phyloP scores from a whole-genome alignment of 30 jellyfish, hydroid and myxozoan genomes.

The Hydractinia echinata region DNA sequence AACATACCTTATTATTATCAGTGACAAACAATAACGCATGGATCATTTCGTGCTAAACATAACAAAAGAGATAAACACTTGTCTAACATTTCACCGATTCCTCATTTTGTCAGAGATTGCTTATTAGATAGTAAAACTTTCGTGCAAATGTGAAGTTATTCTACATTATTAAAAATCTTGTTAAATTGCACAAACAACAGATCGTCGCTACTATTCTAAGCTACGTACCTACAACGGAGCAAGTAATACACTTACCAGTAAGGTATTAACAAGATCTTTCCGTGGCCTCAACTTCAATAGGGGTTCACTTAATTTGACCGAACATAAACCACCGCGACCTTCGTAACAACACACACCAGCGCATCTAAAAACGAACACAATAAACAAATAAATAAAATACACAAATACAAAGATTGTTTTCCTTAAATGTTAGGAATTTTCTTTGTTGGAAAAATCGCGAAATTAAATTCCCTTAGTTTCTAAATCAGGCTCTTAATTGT shows the following conservation, averaged over 20 bases:
- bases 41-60: constrained; percentile 97
- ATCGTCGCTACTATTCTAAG: too few species aligned
- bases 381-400: neutral
- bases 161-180: too few species aligned
- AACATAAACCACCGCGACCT: constrained; percentile 87
- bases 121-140: too few species aligned
- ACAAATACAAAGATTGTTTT: neutral
- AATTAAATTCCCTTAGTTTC: too few species aligned
- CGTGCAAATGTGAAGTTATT: too few species aligned
- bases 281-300: constrained; percentile 86
- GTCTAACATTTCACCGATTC: neutral
- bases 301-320: constrained; percentile 80
- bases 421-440: neutral
- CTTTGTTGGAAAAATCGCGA: neutral
- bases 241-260: constrained; percentile 58
- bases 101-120: neutral
- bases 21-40: constrained; percentile 98
- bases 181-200: too few species aligned
- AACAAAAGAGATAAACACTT: neutral
- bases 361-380: constrained; percentile 51
- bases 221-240: too few species aligned
- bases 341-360: constrained; percentile 97
- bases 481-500: too few species aligned
- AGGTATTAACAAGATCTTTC: constrained; percentile 83
- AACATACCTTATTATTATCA: constrained; percentile 77